Evolutionary conservation across 2,797 vertebrate species (phyloP).

Genomic region (Coracias cyanogaster): DNA sequence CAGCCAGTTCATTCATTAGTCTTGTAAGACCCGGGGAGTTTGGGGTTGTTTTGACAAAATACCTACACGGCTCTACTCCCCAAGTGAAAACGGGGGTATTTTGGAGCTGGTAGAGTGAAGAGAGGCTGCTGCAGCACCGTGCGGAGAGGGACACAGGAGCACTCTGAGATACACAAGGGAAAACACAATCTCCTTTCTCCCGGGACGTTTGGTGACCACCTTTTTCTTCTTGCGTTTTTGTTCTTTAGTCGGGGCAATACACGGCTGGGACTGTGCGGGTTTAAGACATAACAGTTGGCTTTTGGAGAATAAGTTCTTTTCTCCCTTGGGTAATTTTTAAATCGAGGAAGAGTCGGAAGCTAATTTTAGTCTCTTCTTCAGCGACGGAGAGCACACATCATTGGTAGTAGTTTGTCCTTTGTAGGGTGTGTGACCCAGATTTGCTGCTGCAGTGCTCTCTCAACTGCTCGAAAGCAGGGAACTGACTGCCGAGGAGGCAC

Average conservation of each 20-base stretch:
- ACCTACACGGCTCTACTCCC: background rate
- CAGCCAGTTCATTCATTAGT: background rate
- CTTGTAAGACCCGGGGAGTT: background rate
- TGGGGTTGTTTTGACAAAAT: background rate
- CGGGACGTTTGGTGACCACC: background rate
- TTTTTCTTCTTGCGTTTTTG: conserved; percentile 11
- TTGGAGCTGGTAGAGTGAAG: background rate
- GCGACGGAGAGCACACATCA: conserved; percentile 5
- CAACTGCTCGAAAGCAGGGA: background rate
- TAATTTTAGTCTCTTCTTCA: conserved; percentile 58
- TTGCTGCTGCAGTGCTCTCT: conserved; percentile 26
- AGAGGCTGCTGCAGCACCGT: background rate
- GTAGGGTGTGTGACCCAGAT: conserved; percentile 58
- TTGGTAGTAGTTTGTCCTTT: conserved; percentile 32
- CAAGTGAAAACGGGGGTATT: background rate
- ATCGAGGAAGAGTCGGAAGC: conserved; percentile 18
- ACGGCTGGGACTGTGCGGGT: conserved; percentile 6
- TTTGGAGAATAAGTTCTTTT: conserved; percentile 24
- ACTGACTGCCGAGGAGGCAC: background rate
- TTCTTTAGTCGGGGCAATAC: background rate
- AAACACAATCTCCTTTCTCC: background rate
- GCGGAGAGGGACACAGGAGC: background rate
- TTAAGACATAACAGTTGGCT: background rate
- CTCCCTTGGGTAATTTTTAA: conserved; percentile 42
- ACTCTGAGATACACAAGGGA: background rate